phyloP scores from a whole-genome alignment of 2,797 vertebrate species.

The Anguilla obscura region DNA sequence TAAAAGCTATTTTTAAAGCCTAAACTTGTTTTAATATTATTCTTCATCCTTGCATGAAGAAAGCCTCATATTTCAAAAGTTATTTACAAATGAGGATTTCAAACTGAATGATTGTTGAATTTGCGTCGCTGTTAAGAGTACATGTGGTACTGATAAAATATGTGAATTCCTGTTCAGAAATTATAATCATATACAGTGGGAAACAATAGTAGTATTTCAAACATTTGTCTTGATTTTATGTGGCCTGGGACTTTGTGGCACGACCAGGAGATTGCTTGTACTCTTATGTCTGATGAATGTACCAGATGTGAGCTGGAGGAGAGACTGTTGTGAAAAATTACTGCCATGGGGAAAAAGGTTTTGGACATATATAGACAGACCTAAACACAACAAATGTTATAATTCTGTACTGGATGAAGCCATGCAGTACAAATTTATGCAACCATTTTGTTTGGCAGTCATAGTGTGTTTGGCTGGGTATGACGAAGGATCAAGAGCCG shows the following conservation, averaged over 20 bases:
- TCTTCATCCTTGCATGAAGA: neutral
- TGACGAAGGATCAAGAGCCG: neutral
- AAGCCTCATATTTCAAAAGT: neutral
- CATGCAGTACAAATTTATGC: neutral
- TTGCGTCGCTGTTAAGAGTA: neutral
- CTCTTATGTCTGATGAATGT: neutral
- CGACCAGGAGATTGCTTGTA: neutral
- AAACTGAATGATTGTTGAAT: neutral
- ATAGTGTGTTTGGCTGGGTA: neutral
- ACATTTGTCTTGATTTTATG: neutral
- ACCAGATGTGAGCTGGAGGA: neutral
- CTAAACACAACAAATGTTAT: neutral
- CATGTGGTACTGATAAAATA: neutral
- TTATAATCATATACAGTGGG: neutral
- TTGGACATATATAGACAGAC: neutral
- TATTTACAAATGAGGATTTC: neutral
- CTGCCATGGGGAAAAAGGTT: neutral
- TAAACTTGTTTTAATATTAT: neutral
- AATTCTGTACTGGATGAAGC: neutral
- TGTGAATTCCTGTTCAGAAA: neutral
- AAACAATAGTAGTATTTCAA: neutral
- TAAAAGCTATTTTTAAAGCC: neutral
- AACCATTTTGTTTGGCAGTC: neutral
- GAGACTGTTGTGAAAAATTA: neutral
- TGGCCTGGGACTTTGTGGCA: neutral